Evolutionary conservation across 2,888 invertebrate species (phyloP).

Genomic region (Phanerotoma sp.): DNA sequence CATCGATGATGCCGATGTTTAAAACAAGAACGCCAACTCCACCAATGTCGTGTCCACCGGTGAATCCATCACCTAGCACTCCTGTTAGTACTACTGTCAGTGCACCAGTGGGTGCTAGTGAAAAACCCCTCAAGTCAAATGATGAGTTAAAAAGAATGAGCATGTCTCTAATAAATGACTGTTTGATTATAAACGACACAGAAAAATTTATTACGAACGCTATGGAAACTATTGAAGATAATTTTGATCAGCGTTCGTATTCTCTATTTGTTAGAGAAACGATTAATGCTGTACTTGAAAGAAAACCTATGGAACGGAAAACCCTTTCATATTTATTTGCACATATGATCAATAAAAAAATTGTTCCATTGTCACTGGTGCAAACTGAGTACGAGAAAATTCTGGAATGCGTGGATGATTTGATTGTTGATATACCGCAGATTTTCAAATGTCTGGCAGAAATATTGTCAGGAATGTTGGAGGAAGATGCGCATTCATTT

Average conservation of each 20-base stretch:
- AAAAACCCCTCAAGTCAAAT: no score
- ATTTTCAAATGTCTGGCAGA: conserved; percentile 79
- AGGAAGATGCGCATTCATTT: conserved; percentile 8
- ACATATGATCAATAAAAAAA: neutral
- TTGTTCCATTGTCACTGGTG: no score
- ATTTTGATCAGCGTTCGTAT: neutral
- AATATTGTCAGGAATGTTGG: conserved; percentile 60
- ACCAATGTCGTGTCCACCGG: no score
- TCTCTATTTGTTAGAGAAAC: neutral
- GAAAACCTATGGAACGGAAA: neutral
- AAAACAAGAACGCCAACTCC: no score
- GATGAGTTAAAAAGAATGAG: no score
- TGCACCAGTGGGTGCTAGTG: no score
- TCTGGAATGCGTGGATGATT: conserved; percentile 69
- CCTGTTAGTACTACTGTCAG: no score
- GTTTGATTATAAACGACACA: no score
- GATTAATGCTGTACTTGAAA: neutral
- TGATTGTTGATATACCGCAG: conserved; percentile 82
- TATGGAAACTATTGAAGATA: neutral
- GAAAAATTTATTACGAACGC: neutral
- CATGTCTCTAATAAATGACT: no score
- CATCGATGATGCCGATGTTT: no score
- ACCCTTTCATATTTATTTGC: neutral
- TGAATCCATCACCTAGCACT: no score
- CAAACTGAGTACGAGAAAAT: conserved; percentile 64